Percentiles rank a stretch among this genome's conserved stretches.
phyloP scores from a whole-genome alignment of 2,888 invertebrate species.

The Peribatodes rhomboidaria region DNA sequence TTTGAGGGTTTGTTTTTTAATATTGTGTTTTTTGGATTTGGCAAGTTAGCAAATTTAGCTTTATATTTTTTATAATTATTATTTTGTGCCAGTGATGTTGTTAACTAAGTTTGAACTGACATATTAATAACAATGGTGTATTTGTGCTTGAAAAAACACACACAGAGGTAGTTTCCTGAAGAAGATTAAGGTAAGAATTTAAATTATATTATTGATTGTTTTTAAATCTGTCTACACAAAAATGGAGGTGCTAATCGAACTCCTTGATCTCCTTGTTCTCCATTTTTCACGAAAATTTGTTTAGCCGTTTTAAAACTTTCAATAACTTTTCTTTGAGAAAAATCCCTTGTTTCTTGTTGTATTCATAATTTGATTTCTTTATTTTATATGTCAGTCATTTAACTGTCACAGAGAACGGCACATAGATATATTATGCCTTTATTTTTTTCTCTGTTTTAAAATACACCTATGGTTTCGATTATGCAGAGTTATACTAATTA shows the following conservation, averaged over 20 bases:
- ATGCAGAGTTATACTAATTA: too few species aligned
- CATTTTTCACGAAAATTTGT: neutral
- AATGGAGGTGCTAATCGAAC: neutral
- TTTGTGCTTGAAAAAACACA: constrained; percentile 10
- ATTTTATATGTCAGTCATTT: too few species aligned
- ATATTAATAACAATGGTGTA: constrained; percentile 24
- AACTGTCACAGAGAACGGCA: too few species aligned
- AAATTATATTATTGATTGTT: neutral
- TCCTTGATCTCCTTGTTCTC: neutral
- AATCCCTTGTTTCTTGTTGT: too few species aligned
- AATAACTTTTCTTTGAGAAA: too few species aligned
- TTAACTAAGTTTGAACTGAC: constrained; percentile 3
- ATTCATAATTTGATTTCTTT: too few species aligned
- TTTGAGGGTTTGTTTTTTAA: constrained; percentile 1
- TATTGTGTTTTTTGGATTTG: neutral
- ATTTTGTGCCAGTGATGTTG: constrained; percentile 21
- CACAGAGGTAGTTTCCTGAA: constrained; percentile 20
- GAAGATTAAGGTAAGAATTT: constrained; percentile 18
- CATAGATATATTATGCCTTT: too few species aligned
- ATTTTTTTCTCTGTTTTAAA: too few species aligned
- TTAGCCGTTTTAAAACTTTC: neutral
- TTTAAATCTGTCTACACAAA: neutral
- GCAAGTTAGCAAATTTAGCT: neutral
- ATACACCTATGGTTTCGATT: too few species aligned
- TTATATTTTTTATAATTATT: neutral